Conservation (phyloP, 2,113 vertebrate genomes). For the Eupsittula cactorum region DNA sequence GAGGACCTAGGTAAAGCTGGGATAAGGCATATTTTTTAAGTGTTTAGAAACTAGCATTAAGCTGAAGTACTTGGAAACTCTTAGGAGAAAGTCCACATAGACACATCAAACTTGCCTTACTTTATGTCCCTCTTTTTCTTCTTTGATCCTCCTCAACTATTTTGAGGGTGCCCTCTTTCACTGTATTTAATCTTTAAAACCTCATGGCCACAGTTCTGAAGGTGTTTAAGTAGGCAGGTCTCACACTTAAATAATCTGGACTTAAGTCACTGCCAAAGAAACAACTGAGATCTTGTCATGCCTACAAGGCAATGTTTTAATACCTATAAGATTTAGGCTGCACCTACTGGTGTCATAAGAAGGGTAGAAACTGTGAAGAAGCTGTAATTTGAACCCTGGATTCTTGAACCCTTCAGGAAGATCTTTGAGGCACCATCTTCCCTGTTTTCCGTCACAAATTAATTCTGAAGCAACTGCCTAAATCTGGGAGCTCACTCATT, state of each 20-base stretch:
- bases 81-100: background rate
- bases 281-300: background rate
- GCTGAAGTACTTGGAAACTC: background rate
- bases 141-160: background rate
- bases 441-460: background rate
- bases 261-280: background rate
- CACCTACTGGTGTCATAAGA: background rate
- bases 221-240: background rate
- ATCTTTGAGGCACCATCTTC: background rate
- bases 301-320: background rate
- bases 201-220: background rate
- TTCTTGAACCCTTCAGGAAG: background rate
- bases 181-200: background rate
- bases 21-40: background rate
- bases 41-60: background rate
- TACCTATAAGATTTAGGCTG: background rate
- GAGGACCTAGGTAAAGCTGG: background rate
- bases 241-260: background rate
- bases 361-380: background rate
- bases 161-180: background rate
- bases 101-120: background rate
- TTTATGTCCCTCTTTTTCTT: background rate
- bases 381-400: background rate
- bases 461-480: background rate
- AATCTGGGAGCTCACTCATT: background rate